Evolutionary conservation across 2,888 invertebrate genomes (phyloP), one percentile per base, ranked within the genome.

Genomic region (Rhorus exstirpatorius): DNA sequence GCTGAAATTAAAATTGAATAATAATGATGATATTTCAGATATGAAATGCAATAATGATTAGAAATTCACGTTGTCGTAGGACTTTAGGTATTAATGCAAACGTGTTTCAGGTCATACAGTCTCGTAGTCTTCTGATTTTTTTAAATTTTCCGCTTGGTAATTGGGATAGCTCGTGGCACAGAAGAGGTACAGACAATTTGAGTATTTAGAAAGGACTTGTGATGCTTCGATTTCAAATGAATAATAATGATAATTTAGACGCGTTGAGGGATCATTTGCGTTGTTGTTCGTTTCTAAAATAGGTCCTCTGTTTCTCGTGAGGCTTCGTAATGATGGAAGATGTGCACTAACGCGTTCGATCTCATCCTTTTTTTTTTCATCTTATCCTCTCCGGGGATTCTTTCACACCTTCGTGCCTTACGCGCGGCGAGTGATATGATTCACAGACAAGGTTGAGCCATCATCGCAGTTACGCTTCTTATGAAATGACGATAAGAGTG

Each of bases 391-490:
- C 14, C 26, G 24, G 38, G 49, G 38, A 51, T 74, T 63, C 61
- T 61, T 61, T 72, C 35, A 61, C 49, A 24, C 61, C 24, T 21
- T 63, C 46, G 24, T 44, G 14, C 8, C 14, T 44, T 46, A 63
- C n/a, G 14, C 38, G 19, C 38, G 1, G 38, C 35, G 63, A 24
- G 55, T 38, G 44, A 67, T 76, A 67, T 49, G 35, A 67, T 60
- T 58, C 49, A 46, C 58, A 21, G 60, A 35, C 53, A 24, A 58
- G 49, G 38, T 26, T n/a, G 17, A 41, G 74, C 7, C 38, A 38
- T 53, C 35, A 49, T 68, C 31, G 60, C n/a, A n/a, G 24, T 38
- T 19, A 10, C 24, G 44, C 24, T 7, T 26, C 26, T 10, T 19
- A 14, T 17, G 14, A 51, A 24, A 31, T 21, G 12, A 55, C 19